These are phyloP conservation scores for Amniataba percoides DNA, from an alignment of 2,797 vertebrate species.

Conservation along the genomic window DNA sequence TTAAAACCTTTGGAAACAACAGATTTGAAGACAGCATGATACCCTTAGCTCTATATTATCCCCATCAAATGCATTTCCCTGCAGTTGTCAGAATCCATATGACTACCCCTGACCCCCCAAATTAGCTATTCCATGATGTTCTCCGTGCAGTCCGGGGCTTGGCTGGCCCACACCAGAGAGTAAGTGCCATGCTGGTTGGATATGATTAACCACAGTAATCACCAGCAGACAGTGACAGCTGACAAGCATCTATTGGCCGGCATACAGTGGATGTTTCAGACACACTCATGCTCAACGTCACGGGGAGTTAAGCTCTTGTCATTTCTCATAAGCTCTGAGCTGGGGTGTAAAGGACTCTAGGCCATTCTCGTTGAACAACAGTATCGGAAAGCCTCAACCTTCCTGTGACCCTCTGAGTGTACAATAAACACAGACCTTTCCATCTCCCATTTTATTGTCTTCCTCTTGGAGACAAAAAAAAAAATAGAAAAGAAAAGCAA, in stretches of 20 bases:
- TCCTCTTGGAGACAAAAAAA: slow-evolving; percentile 34
- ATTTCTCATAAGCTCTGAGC: slow-evolving; percentile 69
- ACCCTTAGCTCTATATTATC: slow-evolving; percentile 30
- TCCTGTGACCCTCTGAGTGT: slow-evolving; percentile 57
- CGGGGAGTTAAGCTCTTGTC: slow-evolving; percentile 72
- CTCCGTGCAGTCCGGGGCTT: slow-evolving; percentile 32
- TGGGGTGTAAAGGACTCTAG: slow-evolving; percentile 65
- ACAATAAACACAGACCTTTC: slow-evolving; percentile 63
- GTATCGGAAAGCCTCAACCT: slow-evolving; percentile 63
- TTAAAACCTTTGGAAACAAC: slow-evolving; percentile 27
- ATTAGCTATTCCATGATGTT: slow-evolving; percentile 58
- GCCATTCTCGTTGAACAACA: slow-evolving; percentile 57
- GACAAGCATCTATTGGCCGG: slow-evolving; percentile 75
- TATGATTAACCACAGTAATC: slow-evolving; percentile 70
- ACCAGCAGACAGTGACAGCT: slow-evolving; percentile 72
- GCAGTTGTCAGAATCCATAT: slow-evolving; percentile 55
- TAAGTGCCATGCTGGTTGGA: slow-evolving; percentile 58
- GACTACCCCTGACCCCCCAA: slow-evolving; percentile 47
- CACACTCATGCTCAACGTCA: slow-evolving; percentile 70
- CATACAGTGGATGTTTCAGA: slow-evolving; percentile 63
- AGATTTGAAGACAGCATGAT: slow-evolving; percentile 25
- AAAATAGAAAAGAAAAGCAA: slow-evolving; percentile 11
- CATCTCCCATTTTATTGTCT: slow-evolving; percentile 62
- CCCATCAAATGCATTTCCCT: slow-evolving; percentile 50
- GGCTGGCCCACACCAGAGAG: slow-evolving; percentile 55